Conservation (phyloP, 2,797 vertebrate species). For the Falco peregrinus region DNA sequence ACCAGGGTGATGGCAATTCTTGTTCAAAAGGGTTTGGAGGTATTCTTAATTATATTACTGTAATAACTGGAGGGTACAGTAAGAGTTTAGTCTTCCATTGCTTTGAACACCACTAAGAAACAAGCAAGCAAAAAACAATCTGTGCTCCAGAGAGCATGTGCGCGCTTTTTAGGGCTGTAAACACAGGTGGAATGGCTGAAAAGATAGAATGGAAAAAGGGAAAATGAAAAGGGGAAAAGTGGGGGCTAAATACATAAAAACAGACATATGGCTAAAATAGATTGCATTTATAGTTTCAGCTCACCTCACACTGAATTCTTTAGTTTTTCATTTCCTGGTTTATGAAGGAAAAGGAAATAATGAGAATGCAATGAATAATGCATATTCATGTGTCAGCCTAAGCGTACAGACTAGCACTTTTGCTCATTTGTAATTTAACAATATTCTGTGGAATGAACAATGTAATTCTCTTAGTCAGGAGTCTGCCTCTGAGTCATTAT, state of each 20-base stretch:
- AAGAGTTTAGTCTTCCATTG: neutral
- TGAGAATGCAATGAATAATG: slow-evolving; percentile 25
- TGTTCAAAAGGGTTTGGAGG: neutral
- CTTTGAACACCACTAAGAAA: neutral
- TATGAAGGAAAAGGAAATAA: slow-evolving; percentile 21
- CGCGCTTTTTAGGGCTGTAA: neutral
- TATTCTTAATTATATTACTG: neutral
- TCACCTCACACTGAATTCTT: neutral
- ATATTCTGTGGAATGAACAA: slow-evolving; percentile 26
- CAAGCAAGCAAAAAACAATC: neutral
- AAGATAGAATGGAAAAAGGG: neutral
- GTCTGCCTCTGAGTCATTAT: slow-evolving; percentile 30
- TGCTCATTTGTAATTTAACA: slow-evolving; percentile 40
- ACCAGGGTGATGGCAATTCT: neutral
- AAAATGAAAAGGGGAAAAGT: neutral
- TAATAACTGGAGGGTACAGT: neutral
- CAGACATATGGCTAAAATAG: neutral
- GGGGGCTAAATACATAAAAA: neutral
- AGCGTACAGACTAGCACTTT: neutral
- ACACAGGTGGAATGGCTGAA: neutral
- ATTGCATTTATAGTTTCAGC: neutral
- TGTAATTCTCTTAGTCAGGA: slow-evolving; percentile 44
- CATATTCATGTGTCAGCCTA: neutral
- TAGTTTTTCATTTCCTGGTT: slow-evolving; percentile 27
- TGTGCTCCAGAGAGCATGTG: neutral